Percentiles rank a stretch among this genome's conserved stretches.
phyloP scores from a whole-genome alignment of 2,113 vertebrate species.

The Daphoenositta chrysoptera region DNA sequence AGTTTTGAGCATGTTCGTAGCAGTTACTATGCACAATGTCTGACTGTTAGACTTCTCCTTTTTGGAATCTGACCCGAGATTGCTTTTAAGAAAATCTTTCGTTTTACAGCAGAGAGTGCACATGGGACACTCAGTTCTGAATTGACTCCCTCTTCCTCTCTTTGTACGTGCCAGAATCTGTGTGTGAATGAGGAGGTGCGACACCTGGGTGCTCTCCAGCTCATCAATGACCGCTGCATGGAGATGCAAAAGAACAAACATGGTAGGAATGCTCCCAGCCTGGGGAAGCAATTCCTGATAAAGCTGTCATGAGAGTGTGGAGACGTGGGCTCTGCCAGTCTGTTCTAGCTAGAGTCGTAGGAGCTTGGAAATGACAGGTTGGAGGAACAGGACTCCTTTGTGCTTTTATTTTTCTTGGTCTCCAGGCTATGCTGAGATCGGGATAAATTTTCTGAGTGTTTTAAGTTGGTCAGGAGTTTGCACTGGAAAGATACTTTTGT shows the following conservation, averaged over 20 bases:
- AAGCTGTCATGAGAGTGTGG: background rate
- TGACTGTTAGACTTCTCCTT: background rate
- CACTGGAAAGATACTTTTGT: background rate
- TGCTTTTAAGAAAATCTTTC: background rate
- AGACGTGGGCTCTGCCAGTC: background rate
- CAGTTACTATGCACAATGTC: background rate
- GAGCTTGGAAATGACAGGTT: background rate
- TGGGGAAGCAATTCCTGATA: background rate
- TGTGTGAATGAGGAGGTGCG: conserved; percentile 91
- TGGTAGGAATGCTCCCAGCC: conserved; percentile 59
- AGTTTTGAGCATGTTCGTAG: background rate
- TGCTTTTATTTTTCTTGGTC: background rate
- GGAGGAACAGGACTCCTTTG: background rate
- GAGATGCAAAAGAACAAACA: conserved; percentile 93
- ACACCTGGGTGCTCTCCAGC: conserved; percentile 79
- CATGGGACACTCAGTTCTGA: background rate
- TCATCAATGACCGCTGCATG: conserved; percentile 92
- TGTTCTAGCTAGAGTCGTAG: background rate
- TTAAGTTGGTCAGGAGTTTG: background rate
- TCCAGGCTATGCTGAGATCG: background rate
- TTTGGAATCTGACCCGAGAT: background rate
- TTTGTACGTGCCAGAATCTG: conserved; percentile 77
- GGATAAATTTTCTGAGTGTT: background rate
- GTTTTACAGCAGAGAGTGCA: background rate
- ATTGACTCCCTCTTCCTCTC: background rate